Evolutionary conservation across 2,797 vertebrate genomes (phyloP).

Genomic region (Urosaurus nigricauda): DNA sequence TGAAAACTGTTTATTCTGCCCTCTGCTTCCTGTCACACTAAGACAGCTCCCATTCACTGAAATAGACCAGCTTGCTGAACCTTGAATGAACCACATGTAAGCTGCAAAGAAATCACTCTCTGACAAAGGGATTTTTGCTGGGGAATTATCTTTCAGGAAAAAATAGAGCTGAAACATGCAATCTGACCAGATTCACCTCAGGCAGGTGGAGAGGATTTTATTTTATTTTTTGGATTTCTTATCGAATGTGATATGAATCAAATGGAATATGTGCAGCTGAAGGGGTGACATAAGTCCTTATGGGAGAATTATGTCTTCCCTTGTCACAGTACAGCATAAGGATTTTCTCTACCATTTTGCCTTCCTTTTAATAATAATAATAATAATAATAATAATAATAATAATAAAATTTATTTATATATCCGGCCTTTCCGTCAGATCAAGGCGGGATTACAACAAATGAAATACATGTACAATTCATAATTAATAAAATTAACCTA

Average conservation of each 20-base stretch:
- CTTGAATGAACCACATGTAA: conserved; percentile 12
- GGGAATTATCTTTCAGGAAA: neutral
- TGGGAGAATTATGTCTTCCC: neutral
- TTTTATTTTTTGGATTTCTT: conserved; percentile 10
- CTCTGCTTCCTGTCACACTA: conserved; percentile 9
- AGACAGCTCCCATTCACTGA: neutral
- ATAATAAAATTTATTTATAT: too few species aligned
- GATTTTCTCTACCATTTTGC: neutral
- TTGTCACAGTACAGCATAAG: neutral
- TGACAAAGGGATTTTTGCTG: neutral
- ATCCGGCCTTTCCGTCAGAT: too few species aligned
- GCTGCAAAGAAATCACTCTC: conserved; percentile 1
- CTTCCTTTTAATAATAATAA: too few species aligned
- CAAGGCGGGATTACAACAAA: too few species aligned
- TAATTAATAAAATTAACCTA: too few species aligned
- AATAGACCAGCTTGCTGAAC: conserved; percentile 15
- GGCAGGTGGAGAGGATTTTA: neutral
- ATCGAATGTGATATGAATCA: conserved; percentile 23
- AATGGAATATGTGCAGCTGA: conserved; percentile 15
- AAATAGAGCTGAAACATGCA: neutral
- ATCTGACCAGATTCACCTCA: conserved; percentile 25
- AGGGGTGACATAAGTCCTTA: neutral
- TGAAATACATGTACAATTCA: too few species aligned
- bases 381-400: too few species aligned
- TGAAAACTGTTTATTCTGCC: conserved; percentile 8